Conservation (phyloP, 2,888 invertebrate species). For the Hyles lineata region DNA sequence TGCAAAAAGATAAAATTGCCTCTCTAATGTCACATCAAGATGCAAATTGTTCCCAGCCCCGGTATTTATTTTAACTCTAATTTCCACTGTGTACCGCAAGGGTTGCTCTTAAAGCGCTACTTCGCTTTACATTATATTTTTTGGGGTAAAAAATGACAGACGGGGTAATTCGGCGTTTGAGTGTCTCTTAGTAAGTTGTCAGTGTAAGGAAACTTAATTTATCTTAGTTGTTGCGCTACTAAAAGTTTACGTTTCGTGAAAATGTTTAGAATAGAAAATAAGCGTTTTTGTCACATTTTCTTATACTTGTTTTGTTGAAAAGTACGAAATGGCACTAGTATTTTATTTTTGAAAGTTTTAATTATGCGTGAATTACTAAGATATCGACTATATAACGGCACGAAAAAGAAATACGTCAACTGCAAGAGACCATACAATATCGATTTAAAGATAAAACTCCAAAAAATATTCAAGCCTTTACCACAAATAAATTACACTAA, state of each 20-base stretch:
- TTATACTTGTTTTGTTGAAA: neutral
- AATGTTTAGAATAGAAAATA: constrained; percentile 26
- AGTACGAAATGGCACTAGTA: neutral
- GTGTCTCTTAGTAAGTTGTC: constrained; percentile 34
- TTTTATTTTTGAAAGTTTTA: neutral
- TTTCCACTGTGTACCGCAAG: constrained; percentile 76
- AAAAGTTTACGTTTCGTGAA: constrained; percentile 20
- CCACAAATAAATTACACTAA: neutral
- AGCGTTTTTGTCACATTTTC: neutral
- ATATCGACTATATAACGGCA: too few species aligned
- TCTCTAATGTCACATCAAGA: constrained; percentile 82
- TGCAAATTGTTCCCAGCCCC: constrained; percentile 79
- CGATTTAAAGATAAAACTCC: too few species aligned
- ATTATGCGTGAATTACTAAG: neutral
- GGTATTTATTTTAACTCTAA: constrained; percentile 80
- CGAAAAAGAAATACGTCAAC: too few species aligned
- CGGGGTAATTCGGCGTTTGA: constrained; percentile 34
- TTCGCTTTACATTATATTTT: constrained; percentile 47
- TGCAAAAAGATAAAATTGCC: constrained; percentile 61
- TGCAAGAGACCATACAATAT: too few species aligned
- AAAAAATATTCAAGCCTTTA: too few species aligned
- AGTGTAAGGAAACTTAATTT: constrained; percentile 24
- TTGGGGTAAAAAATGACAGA: constrained; percentile 44
- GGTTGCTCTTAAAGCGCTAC: constrained; percentile 55
- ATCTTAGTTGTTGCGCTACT: constrained; percentile 20